Conservation (phyloP, 2,888 invertebrate species). For the Athalia circularis region DNA sequence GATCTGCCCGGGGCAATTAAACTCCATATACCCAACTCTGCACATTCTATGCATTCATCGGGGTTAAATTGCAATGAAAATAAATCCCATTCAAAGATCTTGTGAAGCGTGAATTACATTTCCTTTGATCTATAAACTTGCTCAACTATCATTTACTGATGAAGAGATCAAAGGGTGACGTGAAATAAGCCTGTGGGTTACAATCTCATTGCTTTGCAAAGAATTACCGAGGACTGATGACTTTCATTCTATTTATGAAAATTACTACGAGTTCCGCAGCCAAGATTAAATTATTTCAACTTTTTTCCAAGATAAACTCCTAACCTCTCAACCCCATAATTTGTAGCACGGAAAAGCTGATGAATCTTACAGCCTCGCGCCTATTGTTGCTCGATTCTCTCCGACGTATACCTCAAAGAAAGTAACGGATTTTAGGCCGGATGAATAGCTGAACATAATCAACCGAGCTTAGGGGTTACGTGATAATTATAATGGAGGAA, state of each 20-base stretch:
- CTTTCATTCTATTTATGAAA: too few species aligned
- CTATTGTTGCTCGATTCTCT: conserved; percentile 16
- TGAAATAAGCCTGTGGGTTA: too few species aligned
- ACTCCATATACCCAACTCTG: conserved; percentile 1
- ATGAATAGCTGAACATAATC: conserved; percentile 33
- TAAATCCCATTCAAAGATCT: conserved; percentile 32
- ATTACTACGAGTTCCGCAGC: too few species aligned
- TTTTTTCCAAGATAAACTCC: too few species aligned
- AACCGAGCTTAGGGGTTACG: conserved; percentile 23
- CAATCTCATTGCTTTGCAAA: too few species aligned
- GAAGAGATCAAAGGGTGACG: conserved; percentile 35
- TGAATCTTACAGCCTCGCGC: conserved; percentile 8
- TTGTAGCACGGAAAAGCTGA: not conserved
- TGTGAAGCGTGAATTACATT: conserved; percentile 9
- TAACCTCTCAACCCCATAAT: not conserved
- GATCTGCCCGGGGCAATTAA: not conserved
- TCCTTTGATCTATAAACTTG: conserved; percentile 31
- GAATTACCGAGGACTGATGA: too few species aligned
- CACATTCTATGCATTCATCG: not conserved
- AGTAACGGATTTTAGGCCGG: conserved; percentile 11
- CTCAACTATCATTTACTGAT: conserved; percentile 9
- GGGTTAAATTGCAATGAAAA: conserved; percentile 31
- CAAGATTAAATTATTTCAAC: too few species aligned
- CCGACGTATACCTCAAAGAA: not conserved
- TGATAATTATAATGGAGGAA: conserved; percentile 19